Conservation (phyloP, 2,888 invertebrate species). For the Sarcophaga caerulescens region DNA sequence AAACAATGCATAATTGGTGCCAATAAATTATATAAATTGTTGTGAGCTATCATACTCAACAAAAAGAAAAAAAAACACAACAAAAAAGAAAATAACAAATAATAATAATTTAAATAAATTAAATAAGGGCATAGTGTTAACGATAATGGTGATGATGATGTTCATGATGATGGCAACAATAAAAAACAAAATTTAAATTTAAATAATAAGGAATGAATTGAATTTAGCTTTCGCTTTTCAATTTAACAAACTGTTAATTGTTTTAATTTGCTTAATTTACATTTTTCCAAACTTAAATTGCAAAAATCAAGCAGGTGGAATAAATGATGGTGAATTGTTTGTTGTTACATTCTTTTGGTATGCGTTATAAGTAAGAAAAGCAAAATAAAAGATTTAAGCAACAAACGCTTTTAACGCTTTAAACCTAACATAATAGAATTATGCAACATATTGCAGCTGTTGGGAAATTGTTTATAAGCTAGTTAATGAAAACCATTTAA, state of each 20-base stretch:
- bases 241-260: constrained; percentile 12
- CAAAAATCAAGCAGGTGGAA: constrained; percentile 25
- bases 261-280: constrained; percentile 27
- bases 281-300: constrained; percentile 21
- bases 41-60: constrained; percentile 2
- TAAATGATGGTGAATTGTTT: constrained; percentile 6
- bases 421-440: background rate
- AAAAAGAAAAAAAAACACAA: constrained; percentile 24
- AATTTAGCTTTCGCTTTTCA: constrained; percentile 58
- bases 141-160: background rate
- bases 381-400: constrained; percentile 60
- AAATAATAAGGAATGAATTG: constrained; percentile 31
- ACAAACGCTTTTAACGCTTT: constrained; percentile 23
- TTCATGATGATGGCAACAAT: constrained; percentile 1
- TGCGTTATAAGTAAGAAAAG: background rate
- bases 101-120: constrained; percentile 62
- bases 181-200: constrained; percentile 9
- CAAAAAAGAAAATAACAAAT: constrained; percentile 57
- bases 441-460: background rate
- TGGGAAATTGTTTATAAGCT: background rate
- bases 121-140: constrained; percentile 53
- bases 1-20: constrained; percentile 48
- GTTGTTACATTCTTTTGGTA: constrained; percentile 27
- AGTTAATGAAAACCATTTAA: too few species aligned
- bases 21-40: constrained; percentile 50